Base-by-base conservation (phyloP, 2,888 invertebrate genomes). In the Ctena decussata region DNA sequence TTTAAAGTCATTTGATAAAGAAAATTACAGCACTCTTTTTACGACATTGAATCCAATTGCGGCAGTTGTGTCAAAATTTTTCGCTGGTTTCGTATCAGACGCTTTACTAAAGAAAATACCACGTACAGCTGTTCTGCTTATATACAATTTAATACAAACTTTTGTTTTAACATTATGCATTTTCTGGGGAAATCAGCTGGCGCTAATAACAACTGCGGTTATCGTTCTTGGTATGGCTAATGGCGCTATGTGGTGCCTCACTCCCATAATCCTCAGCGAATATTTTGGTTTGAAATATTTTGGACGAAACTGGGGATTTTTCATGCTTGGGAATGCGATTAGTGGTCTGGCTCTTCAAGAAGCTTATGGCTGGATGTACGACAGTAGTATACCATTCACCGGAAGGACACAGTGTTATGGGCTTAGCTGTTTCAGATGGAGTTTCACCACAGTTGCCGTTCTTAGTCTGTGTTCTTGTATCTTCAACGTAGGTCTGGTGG, bases 221-320 rank as follows among this genome's bases (percentile, higher is more conserved):
- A 49, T 91, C 1, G 79, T 87, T 6, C 78, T 91, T 3, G 91
- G 92, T 15, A 89, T 92, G 32, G 85, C 91, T 12, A 91, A 92
- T 74, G 92, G 91, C 46, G 90, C 92, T 8, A 86, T 91, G 24
- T 92, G 91, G 91, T 91, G 91, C 44, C 75, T 92, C 32, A 92
- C 92, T 1, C 92, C 92, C 0, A 90, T 91, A 21, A 91, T 92
- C 82, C 86, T 91, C n/a, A 91, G 90, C 46, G 92, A 92, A 76
- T 88, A 89, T 75, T 92, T 91, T 35, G 92, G 92, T 3, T 80
- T 91, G 86, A 88, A 90, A 75, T 91, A 89, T 79, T 92, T 92
- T 78, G 92, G 90, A 11, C 80, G 90, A 12, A 92, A 92, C 76
- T 92, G 92, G 91, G 92, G 92, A 21, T 80, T 76, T 37, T 90